Evolutionary conservation across 2,888 invertebrate species (phyloP).

Genomic region (Acronicta aceris): DNA sequence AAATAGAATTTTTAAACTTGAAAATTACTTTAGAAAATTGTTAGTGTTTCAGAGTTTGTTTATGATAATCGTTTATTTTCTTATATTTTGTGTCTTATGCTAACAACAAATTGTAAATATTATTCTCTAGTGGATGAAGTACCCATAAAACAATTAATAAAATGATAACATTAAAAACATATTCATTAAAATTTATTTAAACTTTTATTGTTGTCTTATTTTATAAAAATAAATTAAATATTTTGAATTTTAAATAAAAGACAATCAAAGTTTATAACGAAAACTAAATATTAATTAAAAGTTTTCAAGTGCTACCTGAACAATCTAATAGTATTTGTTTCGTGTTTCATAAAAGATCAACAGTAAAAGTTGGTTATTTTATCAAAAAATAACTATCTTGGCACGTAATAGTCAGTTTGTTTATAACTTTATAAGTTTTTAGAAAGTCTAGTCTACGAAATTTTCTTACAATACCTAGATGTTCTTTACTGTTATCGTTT

Average conservation of each 20-base stretch:
- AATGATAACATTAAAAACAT: neutral
- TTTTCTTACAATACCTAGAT: slow-evolving; percentile 6
- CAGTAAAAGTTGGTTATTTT: slow-evolving; percentile 13
- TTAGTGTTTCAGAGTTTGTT: slow-evolving; percentile 5
- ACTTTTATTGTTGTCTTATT: neutral
- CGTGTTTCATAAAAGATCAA: slow-evolving; percentile 20
- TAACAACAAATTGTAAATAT: neutral
- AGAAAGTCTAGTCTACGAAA: neutral
- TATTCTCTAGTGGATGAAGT: neutral
- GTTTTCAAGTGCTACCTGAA: slow-evolving; percentile 10
- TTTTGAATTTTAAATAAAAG: slow-evolving; percentile 20
- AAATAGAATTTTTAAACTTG: slow-evolving; percentile 24
- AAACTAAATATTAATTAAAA: slow-evolving; percentile 40
- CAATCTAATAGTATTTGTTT: slow-evolving; percentile 21
- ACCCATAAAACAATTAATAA: neutral
- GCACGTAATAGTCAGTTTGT: slow-evolving; percentile 13
- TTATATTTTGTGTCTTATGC: slow-evolving; percentile 8
- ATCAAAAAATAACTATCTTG: slow-evolving; percentile 17
- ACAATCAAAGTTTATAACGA: slow-evolving; percentile 22
- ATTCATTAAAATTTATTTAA: neutral
- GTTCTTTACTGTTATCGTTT: slow-evolving; percentile 16
- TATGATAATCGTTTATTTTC: slow-evolving; percentile 5
- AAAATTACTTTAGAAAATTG: slow-evolving; percentile 31
- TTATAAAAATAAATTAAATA: slow-evolving; percentile 6
- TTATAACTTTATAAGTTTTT: slow-evolving; percentile 14